Evolutionary conservation across 2,797 vertebrate genomes (phyloP).

Genomic region (Eupleurogrammus muticus): DNA sequence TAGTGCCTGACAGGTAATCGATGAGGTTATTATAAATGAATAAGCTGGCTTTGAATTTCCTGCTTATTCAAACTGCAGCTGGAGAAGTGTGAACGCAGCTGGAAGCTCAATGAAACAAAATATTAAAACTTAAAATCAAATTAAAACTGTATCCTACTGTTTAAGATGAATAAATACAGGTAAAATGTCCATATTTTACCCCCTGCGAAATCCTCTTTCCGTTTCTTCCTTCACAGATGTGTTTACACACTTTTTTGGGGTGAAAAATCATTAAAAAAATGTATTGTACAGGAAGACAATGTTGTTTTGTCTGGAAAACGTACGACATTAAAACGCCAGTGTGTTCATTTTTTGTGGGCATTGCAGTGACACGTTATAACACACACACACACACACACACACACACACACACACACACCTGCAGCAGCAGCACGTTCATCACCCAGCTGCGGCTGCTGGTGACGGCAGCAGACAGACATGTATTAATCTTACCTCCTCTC

Average conservation of each 20-base stretch:
- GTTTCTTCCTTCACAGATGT: no score
- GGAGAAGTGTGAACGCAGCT: neutral
- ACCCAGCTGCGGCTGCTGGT: constrained; percentile 40
- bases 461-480: constrained; percentile 64
- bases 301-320: neutral
- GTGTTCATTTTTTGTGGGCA: constrained; percentile 9
- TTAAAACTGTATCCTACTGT: neutral
- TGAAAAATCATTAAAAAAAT: constrained; percentile 1
- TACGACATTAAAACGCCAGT: neutral
- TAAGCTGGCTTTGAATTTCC: neutral
- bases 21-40: no score
- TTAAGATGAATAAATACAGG: neutral
- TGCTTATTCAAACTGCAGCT: neutral
- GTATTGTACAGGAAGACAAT: neutral
- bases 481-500: constrained; percentile 92
- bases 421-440: constrained; percentile 55
- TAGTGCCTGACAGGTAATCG: no score
- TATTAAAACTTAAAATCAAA: neutral
- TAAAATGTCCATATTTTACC: neutral
- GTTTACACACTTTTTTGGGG: no score
- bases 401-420: constrained; percentile 16
- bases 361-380: constrained; percentile 6
- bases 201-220: no score
- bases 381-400: constrained; percentile 9
- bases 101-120: neutral